Evolutionary conservation across 1,140 invertebrate species (phyloP), one percentile per base, ranked within the genome.

Genomic region (Lycorma delicatula): DNA sequence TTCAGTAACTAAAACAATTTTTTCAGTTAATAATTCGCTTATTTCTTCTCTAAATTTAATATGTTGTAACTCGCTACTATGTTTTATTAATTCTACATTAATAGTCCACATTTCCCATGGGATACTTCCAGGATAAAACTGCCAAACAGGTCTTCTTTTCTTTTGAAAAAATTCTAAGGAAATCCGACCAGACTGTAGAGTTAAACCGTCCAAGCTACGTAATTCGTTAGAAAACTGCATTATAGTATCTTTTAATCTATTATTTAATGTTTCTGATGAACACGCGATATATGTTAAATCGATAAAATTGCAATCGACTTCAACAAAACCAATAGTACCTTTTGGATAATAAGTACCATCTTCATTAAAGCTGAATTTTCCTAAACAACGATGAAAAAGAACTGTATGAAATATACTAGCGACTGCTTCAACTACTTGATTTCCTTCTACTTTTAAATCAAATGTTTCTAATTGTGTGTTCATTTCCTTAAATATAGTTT

Each of bases 261-360:
- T 20, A 22, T 57, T 46, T 27, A 57, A 36, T 3, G 5, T 29
- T 6, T 26, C 16, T 9, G 57, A 59, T 26, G 57, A 59, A 47
- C 57, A 59, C 22, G 52, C 31, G 71, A 83, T 93, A 73, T 97
- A 97, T 23, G 93, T 97, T 66, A 97, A 89, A 74, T 97, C 93
- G 60, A 98, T 90, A 70, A 95, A 97, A 75, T 97, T 91, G 76
- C 94, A 98, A 69, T 95, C 90, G 6, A 97, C 89, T 75, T 98
- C 94, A 63, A 90, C 87, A 67, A 93, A 93, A 47, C 93, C 93
- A 20, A 98, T 81, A 1, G 92, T 94, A 26, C 93, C 92, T 54
- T 97, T 89, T 11, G 91, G 91, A 72, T 97, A 98, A 71, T 85
- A n/a, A n/a, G n/a, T 91, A 61, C 87, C 88, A 73, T 96, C 93